Evolutionary conservation across 2,113 vertebrate genomes (phyloP), one percentile per base, ranked within the genome.

Genomic region (Tachuris rubrigastra): DNA sequence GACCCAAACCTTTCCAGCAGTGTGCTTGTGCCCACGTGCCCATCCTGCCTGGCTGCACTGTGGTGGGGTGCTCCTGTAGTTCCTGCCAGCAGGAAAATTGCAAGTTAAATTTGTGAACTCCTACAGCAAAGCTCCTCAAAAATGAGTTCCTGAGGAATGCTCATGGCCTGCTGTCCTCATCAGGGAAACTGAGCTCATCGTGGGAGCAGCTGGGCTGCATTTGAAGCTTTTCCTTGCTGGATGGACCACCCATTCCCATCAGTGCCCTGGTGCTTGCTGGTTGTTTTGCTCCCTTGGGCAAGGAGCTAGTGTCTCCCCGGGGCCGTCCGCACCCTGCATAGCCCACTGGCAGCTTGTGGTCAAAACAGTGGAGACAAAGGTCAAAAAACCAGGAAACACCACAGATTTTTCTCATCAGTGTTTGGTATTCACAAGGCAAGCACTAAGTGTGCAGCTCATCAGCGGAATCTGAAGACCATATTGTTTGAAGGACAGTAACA

Each of bases 191-290:
- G 89, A 96, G 93, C 90, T 97, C 91, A 96, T 84, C 5, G 5
- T 0, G 3, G 74, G 84, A 95, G 78, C 93, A 94, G 89, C 91
- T 95, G 89, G 92, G 78, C 87, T 88, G 66, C 2, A 0, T 85
- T 87, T 92, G 79, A 87, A 88, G 76, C 55, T 89, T 76, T 78
- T 78, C 58, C 69, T 82, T 39, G 47, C 39, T 89, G 87, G 30
- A 86, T 55, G 93, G 87, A 95, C 92, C 93, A 89, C 92, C 93
- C 90, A 85, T 91, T 94, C 92, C 81, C 87, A 87, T 86, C 89
- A 47, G 67, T 10, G 16, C 90, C 66, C 90, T 73, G 80, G 42
- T 10, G 23, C 59, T 76, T 1, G 3, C 42, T 81, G 73, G 13
- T 9, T 87, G 60, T 66, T 76, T 35, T 5, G 24, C 27, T 95